Conservation (phyloP, 2,888 invertebrate genomes). For the Sesamia inferens region DNA sequence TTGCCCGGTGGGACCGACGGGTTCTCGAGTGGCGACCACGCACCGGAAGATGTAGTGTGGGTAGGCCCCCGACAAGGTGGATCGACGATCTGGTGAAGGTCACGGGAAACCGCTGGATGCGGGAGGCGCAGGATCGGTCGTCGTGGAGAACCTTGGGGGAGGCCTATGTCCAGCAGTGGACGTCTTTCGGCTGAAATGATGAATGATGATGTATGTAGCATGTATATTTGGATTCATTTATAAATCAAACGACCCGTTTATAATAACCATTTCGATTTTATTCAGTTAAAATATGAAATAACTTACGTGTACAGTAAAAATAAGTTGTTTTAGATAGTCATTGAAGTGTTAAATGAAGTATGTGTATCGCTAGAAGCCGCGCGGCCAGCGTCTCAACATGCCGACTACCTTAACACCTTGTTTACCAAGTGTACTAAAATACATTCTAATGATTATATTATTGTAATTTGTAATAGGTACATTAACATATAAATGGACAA, state of each 20-base stretch:
- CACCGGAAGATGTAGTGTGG: no score
- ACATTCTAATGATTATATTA: slow-evolving; percentile 88
- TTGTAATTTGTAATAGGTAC: slow-evolving; percentile 89
- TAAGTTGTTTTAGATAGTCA: slow-evolving; percentile 88
- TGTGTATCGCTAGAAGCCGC: slow-evolving; percentile 79
- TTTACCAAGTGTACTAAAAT: slow-evolving; percentile 84
- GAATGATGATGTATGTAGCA: no score
- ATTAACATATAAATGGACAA: slow-evolving; percentile 90
- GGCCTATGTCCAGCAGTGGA: no score
- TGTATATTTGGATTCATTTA: slow-evolving; percentile 17
- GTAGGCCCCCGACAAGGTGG: no score
- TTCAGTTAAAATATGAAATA: slow-evolving; percentile 90
- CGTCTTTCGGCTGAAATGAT: no score
- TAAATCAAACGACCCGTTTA: slow-evolving; percentile 71
- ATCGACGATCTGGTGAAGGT: no score
- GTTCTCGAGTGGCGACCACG: no score
- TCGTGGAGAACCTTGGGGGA: no score
- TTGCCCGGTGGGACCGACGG: no score
- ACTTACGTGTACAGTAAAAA: slow-evolving; percentile 90
- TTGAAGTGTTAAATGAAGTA: slow-evolving; percentile 80
- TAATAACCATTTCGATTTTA: slow-evolving; percentile 88
- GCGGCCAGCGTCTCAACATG: slow-evolving; percentile 72
- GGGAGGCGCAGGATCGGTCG: no score
- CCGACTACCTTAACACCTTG: slow-evolving; percentile 80
- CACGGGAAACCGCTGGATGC: no score